Conservation (phyloP, 2,113 vertebrate genomes). For the Synchiropus splendidus region DNA sequence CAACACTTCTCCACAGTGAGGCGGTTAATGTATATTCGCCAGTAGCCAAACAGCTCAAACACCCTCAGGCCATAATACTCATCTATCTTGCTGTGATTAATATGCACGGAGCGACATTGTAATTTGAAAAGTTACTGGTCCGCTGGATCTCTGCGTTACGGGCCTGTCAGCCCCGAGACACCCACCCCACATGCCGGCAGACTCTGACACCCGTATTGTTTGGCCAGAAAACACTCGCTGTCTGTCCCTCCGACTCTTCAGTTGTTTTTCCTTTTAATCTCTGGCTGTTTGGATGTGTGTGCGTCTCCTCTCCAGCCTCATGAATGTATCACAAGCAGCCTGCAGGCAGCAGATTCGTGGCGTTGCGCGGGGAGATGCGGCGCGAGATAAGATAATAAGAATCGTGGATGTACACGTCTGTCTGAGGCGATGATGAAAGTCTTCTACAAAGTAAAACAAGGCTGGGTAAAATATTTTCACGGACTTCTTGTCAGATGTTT, state of each 20-base stretch:
- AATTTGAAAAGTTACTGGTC: conserved; percentile 38
- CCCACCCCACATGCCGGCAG: conserved; percentile 20
- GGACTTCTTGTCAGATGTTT: no score
- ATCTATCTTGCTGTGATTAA: conserved; percentile 30
- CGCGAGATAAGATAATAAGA: no score
- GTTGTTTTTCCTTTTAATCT: conserved; percentile 13
- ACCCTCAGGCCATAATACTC: conserved; percentile 12
- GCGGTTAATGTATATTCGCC: conserved; percentile 15
- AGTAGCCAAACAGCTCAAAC: conserved; percentile 15
- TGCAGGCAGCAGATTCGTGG: no score
- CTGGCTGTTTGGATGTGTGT: conserved; percentile 1
- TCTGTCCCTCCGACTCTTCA: conserved; percentile 2
- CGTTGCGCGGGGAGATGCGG: no score
- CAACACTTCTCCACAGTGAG: conserved; percentile 20
- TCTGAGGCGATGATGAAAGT: no score
- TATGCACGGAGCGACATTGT: conserved; percentile 25
- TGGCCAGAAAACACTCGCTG: conserved; percentile 25
- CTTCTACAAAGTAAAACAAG: no score
- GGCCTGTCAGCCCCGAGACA: conserved; percentile 24
- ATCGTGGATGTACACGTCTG: no score
- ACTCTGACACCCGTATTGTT: conserved; percentile 23
- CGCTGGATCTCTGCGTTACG: conserved; percentile 30
- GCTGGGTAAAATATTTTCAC: no score
- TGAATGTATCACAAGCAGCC: conserved; percentile 26
- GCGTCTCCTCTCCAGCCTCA: conserved; percentile 10